phyloP scores from a whole-genome alignment of 2,113 vertebrate genomes.

The Elephas maximus region DNA sequence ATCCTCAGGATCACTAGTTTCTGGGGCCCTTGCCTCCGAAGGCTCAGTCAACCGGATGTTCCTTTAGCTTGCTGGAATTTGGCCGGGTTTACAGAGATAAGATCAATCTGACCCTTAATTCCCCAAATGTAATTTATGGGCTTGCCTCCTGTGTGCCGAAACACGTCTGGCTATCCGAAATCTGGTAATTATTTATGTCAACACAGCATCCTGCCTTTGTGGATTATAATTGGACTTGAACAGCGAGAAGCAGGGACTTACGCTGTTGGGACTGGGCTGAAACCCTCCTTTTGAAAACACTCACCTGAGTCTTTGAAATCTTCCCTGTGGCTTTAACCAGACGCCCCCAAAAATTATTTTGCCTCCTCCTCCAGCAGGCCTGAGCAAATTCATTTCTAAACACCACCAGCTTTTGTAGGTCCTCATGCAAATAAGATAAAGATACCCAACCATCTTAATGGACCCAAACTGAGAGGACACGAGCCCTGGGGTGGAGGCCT shows the following conservation, averaged over 20 bases:
- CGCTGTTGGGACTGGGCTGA: background rate
- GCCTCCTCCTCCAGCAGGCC: conserved; percentile 12
- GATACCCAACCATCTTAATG: background rate
- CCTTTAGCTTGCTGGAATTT: conserved; percentile 67
- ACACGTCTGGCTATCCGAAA: conserved; percentile 78
- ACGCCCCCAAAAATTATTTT: background rate
- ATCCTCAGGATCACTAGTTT: background rate
- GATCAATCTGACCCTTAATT: conserved; percentile 84
- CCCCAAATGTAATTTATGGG: conserved; percentile 80
- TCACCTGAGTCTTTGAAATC: conserved; percentile 78
- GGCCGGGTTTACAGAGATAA: conserved; percentile 78
- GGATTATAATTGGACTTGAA: conserved; percentile 76
- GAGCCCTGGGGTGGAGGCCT: background rate
- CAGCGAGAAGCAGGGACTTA: conserved; percentile 59
- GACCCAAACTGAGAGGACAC: background rate
- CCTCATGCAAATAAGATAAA: background rate
- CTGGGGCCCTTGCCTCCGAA: conserved; percentile 19
- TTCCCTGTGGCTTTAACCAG: conserved; percentile 55
- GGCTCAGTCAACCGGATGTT: conserved; percentile 74
- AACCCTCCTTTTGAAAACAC: conserved; percentile 67
- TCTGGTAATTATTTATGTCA: conserved; percentile 83
- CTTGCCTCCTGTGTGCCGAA: conserved; percentile 78
- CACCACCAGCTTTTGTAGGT: background rate
- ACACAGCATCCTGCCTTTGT: conserved; percentile 75
- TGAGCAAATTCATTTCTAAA: conserved; percentile 14